Evolutionary conservation across 2,113 vertebrate genomes (phyloP).

Genomic region (Sander lucioperca): DNA sequence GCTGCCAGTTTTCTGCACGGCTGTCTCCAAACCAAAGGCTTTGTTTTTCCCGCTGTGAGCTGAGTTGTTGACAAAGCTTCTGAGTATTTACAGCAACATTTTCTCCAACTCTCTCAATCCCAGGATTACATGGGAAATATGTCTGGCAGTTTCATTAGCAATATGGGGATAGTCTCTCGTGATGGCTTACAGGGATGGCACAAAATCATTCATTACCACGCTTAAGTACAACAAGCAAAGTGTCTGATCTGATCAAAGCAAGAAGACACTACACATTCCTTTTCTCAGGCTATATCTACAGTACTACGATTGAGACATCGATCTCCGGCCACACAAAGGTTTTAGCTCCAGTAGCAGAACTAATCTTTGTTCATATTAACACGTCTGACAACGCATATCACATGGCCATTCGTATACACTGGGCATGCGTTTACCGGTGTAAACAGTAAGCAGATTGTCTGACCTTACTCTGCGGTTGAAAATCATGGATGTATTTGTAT

Average conservation of each 20-base stretch:
- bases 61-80: constrained; percentile 61
- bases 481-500: too few species aligned
- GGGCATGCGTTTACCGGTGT: too few species aligned
- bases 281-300: neutral
- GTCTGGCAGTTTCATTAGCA: constrained; percentile 16
- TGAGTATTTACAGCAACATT: constrained; percentile 53
- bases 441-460: too few species aligned
- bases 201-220: neutral
- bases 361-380: too few species aligned
- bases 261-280: neutral
- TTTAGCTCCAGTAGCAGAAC: too few species aligned
- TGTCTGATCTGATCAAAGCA: constrained; percentile 39
- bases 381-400: too few species aligned
- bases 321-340: too few species aligned
- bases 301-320: too few species aligned
- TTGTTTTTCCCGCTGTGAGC: constrained; percentile 54
- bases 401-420: too few species aligned
- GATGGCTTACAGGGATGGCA: neutral
- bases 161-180: constrained; percentile 20
- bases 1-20: constrained; percentile 56
- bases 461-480: too few species aligned
- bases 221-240: neutral
- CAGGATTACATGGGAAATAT: constrained; percentile 28
- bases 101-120: constrained; percentile 21
- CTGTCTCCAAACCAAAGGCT: constrained; percentile 62